Evolutionary conservation across 2,888 invertebrate species (phyloP).

Genomic region (Maniola hyperantus): DNA sequence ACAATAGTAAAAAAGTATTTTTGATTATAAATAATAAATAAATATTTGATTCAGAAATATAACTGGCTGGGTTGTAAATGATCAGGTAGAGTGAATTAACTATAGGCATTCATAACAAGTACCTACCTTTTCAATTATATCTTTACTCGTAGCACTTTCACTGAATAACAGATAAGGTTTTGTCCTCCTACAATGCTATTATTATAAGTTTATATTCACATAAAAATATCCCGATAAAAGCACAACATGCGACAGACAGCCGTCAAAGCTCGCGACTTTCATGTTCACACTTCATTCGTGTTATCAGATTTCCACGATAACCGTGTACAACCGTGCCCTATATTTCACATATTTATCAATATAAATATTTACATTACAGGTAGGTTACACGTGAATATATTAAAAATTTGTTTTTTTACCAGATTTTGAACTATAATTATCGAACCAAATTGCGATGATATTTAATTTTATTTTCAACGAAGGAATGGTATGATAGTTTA

Average conservation of each 20-base stretch:
- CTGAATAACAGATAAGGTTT: background rate
- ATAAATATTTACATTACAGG: conserved; percentile 15
- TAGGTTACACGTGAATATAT: conserved; percentile 1
- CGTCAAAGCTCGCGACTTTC: background rate
- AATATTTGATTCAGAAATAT: too few species aligned
- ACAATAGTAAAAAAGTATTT: too few species aligned
- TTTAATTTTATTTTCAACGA: background rate
- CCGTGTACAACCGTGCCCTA: conserved; percentile 1
- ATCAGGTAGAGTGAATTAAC: too few species aligned
- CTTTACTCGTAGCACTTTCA: background rate
- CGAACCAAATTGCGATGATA: background rate
- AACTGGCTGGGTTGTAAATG: too few species aligned
- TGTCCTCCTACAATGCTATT: background rate
- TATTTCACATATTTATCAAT: conserved; percentile 13
- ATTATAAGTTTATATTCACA: background rate
- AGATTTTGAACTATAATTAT: too few species aligned
- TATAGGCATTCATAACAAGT: too few species aligned
- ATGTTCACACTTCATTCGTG: background rate
- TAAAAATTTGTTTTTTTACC: background rate
- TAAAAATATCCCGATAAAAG: background rate
- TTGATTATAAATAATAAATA: too few species aligned
- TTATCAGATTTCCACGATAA: conserved; percentile 20
- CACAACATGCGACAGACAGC: background rate
- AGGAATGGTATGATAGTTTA: background rate
- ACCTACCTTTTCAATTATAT: too few species aligned